Evolutionary conservation across 2,888 invertebrate species (phyloP), one percentile per base, ranked within the genome.

Genomic region (Aporophyla lueneburgensis): DNA sequence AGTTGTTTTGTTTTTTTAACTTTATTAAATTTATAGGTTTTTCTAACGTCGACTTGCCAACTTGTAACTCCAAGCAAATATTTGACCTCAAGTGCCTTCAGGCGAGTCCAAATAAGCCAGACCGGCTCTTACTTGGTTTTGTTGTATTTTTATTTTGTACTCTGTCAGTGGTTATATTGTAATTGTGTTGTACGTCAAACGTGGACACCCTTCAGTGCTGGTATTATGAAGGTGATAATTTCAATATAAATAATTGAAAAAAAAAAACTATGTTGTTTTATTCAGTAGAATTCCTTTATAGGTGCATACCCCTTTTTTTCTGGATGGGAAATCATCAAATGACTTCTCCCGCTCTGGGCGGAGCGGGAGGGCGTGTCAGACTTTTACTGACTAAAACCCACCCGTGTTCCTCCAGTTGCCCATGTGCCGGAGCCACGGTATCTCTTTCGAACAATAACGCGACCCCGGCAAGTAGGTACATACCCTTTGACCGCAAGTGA

Each of bases 141-240:
- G 83, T 87, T 90, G 80, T 88, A 85, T 85, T 89, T 88, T 86
- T 84, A 83, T 79, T 85, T 84, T 89, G 81, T 90, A 89, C 80
- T 87, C 84, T 92, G 92, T 94, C 93, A 91, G 90, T 93, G 90
- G 87, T 89, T 90, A 89, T 90, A 91, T 95, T 94, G 90, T 93
- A 93, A 93, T 94, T 95, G 95, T 96, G 95, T 96, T 96, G 93
- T 94, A 95, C 96, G 96, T 96, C 88, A 93, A 95, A 96, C 96
- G 96, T 96, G 93, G 94, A 96, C 95, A 96, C 96, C 95, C 94
- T 94, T 94, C 95, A 94, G 90, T 93, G 93, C 94, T 95, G 94
- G 93, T 93, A 92, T 93, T 93, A 93, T 93, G 95, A 95, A 94
- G 94, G 96, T 96, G 95, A 96, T 96, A 95, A 95, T 94, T 95